Evolutionary conservation across 2,797 vertebrate species (phyloP).

Genomic region (Chelonia mydas): DNA sequence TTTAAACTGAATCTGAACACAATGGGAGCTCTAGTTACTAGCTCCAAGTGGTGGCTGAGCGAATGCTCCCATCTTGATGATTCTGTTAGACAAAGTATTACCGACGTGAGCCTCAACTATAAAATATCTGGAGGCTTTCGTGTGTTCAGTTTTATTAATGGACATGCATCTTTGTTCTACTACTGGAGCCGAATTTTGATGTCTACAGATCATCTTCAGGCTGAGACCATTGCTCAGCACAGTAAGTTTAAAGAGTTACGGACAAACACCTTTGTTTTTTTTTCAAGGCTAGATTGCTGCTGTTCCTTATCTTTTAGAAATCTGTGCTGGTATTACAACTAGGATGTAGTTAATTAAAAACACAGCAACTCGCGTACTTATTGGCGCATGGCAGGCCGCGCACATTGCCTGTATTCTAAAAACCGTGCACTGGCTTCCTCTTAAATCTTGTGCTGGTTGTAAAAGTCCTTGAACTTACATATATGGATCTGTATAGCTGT

Average conservation of each 20-base stretch:
- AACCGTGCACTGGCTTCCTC: background rate
- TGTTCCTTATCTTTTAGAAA: background rate
- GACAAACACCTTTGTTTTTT: background rate
- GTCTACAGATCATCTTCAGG: background rate
- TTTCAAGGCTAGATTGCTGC: background rate
- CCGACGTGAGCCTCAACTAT: background rate
- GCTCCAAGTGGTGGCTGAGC: background rate
- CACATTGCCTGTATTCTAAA: background rate
- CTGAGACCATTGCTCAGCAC: background rate
- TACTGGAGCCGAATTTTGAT: background rate
- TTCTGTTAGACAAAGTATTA: background rate
- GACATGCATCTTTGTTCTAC: background rate
- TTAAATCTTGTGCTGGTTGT: background rate
- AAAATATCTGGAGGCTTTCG: background rate
- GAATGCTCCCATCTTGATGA: background rate
- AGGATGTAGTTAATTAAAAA: background rate
- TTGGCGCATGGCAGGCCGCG: background rate
- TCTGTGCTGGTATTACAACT: background rate
- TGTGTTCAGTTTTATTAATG: background rate
- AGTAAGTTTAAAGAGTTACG: background rate
- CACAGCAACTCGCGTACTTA: background rate
- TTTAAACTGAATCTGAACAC: background rate
- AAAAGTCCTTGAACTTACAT: background rate
- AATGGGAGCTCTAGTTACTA: background rate
- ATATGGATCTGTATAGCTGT: background rate